Base-by-base conservation (phyloP, 2,797 vertebrate genomes). In the Notoglanidium macrostoma region DNA sequence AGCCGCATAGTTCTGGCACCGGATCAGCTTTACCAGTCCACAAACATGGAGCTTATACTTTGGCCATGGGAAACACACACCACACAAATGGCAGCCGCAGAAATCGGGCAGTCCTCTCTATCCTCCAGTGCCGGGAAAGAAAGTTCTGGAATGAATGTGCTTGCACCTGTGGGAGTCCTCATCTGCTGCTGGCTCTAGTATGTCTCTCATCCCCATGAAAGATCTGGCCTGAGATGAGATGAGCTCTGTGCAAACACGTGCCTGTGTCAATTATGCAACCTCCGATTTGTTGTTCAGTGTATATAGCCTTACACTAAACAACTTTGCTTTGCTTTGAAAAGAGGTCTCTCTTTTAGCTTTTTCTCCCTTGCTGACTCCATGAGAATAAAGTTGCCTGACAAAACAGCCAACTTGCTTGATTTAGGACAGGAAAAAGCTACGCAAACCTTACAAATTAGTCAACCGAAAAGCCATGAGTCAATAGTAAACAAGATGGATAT, bases 121-220 rank as follows among this genome's bases (percentile, higher is more conserved):
- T 86, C 15, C 44, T 82, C 67, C 85, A 54, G 51, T 32, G 55
- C 76, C 63, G 17, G 44, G 79, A 49, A 35, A 21, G 81, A 73
- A 32, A 12, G 79, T 49, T 87, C 57, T 83, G 67, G 77, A 80
- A 54, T 40, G 86, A 84, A 67, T 32, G 32, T 5, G 54, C 76
- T 65, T 87, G 87, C 90, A 90, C 89, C 91, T 91, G 89, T 91
- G 87, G 49, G 77, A 89, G 72, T 88, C 79, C 84, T 90, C 88
- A 90, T 90, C 86, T 87, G 85, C 87, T 88, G 85, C 88, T 86
- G 86, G 85, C 83, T 87, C 46, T 68, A 76, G 89, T 77, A 49
- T 55, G 65, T 84, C 85, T 85, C 86, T 88, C 87, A 78, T 72
- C 70, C 86, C 81, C 86, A 76, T 84, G 77, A 80, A 81, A 84